Evolutionary conservation across 2,888 invertebrate genomes (phyloP), one percentile per base, ranked within the genome.

Genomic region (Callosobruchus maculatus): DNA sequence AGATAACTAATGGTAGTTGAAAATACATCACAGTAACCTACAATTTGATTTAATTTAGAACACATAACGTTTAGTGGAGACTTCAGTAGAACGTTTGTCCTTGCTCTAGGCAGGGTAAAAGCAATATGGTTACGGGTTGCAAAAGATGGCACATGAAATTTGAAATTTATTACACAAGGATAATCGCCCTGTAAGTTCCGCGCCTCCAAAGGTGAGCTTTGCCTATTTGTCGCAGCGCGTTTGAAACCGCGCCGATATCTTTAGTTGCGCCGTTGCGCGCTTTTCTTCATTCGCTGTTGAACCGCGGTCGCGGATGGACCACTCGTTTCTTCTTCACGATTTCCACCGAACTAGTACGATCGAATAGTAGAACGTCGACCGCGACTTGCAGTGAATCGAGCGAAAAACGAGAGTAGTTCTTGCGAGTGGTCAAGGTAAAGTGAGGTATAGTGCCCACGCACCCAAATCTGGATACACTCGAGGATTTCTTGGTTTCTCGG

Each of bases 251-350:
- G 69, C 22, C 69, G 21, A 26, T 70, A 20, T 26, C 21, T 21
- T 26, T 7, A 21, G 22, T 22, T 18, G 71, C 31, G 21, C n/a
- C n/a, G n/a, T n/a, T n/a, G n/a, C 20, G 2, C 13, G 0, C 26
- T 30, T 13, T 21, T 13, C 71, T 73, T 78, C 81, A 83, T 83
- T 84, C 81, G 78, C 81, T 79, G 77, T 77, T 76, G 71, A 80
- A 79, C 81, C 79, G 82, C 82, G 82, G 74, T 79, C 80, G 80
- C 79, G 81, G 79, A 80, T 80, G 80, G 83, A 82, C 82, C 82
- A 49, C 49, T 26, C 3, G 18, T 13, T 82, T 3, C 49, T 82
- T 3, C 49, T 7, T 49, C 49, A 49, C 79, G 78, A 73, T 72
- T 74, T 75, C 75, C 79, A 79, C 80, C 80, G 81, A 79, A 78